Base-by-base conservation (phyloP, 2,113 vertebrate species). In the Hassar affinis region DNA sequence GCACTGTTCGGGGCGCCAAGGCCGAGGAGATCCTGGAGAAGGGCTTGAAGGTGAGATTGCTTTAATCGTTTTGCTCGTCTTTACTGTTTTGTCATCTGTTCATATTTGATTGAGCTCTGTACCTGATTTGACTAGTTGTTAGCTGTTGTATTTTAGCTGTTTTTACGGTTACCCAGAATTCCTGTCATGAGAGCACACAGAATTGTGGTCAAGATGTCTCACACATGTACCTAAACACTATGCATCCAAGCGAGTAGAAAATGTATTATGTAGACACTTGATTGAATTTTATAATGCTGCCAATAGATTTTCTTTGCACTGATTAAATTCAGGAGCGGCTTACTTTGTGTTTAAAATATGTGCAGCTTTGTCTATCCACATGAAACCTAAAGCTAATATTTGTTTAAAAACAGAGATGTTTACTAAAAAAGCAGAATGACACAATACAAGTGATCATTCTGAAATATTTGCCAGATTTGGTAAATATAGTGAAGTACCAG, bases 1-100 rank as follows among this genome's bases (percentile, higher is more conserved):
- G 98, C 92, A 99, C 98, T 0, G 98, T 99, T 84, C 96, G 97
- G 0, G 98, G 98, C 81, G 98, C 98, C 90, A 99, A 98, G 92
- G 98, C 98, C 22, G 98, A 99, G 91, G 97, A 99, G 85, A 99
- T 99, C 79, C 91, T 99, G 90, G 98, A 99, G 92, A 99, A 98
- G 80, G 98, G 97, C n/a, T 90, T 99, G 35, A 95, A 94, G 93
- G 94, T 94, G 0, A 45, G 90, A 4, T 17, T 33, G 10, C 27
- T 11, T 1, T 6, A 12, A 10, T 27, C 0, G 20, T 69, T 45
- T 11, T 14, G 11, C 17, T 75, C 11, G 45, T 47, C 38, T 71
- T 25, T 6, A 47, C 22, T 4, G 0, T 47, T 71, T 71, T 38
- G 18, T 22, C 20, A 38, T 38, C 22, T 0, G 15, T 18, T 17